Evolutionary conservation across 1,140 invertebrate species (phyloP).

Genomic region (Zaprionus ornatus): DNA sequence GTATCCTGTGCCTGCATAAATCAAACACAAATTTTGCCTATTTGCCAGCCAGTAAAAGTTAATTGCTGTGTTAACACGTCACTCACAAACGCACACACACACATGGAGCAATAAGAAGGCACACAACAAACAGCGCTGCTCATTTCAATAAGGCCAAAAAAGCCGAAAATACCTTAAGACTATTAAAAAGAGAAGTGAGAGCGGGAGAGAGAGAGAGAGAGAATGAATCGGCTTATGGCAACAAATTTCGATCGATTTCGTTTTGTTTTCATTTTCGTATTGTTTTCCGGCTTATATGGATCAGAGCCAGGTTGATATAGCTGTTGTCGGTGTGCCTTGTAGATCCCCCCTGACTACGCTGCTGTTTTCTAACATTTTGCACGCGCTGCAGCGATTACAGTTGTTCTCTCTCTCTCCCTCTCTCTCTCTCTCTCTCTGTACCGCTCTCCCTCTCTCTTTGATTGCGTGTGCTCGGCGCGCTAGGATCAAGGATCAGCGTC

Average conservation of each 20-base stretch:
- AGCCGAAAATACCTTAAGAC: conserved; percentile 7
- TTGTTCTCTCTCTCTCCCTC: neutral
- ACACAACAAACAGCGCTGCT: conserved; percentile 1
- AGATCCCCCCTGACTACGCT: neutral
- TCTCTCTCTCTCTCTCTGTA: neutral
- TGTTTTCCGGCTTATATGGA: conserved; percentile 15
- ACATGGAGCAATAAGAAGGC: neutral
- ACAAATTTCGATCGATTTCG: conserved; percentile 27
- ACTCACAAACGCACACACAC: neutral
- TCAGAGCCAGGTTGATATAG: neutral
- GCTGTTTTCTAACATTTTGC: neutral
- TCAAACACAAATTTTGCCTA: conserved; percentile 7
- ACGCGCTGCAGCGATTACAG: neutral
- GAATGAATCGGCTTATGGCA: neutral
- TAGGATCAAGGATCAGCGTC: conserved; percentile 1
- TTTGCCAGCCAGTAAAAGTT: conserved; percentile 8
- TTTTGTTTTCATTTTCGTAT: conserved; percentile 48
- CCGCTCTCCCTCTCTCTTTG: neutral
- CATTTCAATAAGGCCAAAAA: conserved; percentile 7
- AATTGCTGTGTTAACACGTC: conserved; percentile 7
- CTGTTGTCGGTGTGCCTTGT: neutral
- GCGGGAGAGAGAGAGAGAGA: conserved; percentile 15
- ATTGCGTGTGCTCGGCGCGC: conserved; percentile 6
- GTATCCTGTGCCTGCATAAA: neutral
- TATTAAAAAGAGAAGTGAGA: conserved; percentile 9